Percentiles rank a stretch among this genome's conserved stretches.
Evolutionary conservation across 2,113 vertebrate species (phyloP).

Genomic region (Dipodomys merriami): DNA sequence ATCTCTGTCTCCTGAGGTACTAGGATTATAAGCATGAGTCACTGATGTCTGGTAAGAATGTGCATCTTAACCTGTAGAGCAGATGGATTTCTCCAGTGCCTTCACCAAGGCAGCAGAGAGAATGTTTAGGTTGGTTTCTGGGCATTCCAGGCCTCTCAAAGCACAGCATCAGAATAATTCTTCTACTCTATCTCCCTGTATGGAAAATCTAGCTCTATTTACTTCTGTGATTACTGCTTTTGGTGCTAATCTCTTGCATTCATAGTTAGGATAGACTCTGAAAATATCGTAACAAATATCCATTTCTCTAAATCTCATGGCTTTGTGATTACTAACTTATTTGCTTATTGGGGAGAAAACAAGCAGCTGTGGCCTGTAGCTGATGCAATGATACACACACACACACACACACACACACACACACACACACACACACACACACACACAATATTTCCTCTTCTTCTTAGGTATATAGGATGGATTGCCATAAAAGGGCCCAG

Average conservation of each 20-base stretch:
- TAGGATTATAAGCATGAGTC: no score
- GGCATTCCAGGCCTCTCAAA: not conserved
- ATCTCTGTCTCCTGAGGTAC: no score
- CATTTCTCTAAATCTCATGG: not conserved
- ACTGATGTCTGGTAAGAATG: not conserved
- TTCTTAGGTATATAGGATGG: not conserved
- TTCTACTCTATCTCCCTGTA: not conserved
- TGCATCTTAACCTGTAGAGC: not conserved
- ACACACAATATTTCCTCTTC: not conserved
- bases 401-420: no score
- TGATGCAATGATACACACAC: not conserved
- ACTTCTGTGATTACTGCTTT: not conserved
- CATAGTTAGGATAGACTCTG: not conserved
- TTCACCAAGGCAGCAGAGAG: not conserved
- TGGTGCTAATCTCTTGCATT: not conserved
- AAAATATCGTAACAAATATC: not conserved
- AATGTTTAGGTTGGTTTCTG: not conserved
- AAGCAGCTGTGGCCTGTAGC: not conserved
- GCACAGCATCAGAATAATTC: not conserved
- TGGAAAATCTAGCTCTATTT: not conserved
- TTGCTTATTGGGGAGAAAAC: not conserved
- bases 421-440: no score
- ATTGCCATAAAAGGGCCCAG: not conserved
- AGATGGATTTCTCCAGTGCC: not conserved
- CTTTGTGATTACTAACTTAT: not conserved